Conservation (phyloP, 2,113 vertebrate genomes). For the Furnarius figulus region DNA sequence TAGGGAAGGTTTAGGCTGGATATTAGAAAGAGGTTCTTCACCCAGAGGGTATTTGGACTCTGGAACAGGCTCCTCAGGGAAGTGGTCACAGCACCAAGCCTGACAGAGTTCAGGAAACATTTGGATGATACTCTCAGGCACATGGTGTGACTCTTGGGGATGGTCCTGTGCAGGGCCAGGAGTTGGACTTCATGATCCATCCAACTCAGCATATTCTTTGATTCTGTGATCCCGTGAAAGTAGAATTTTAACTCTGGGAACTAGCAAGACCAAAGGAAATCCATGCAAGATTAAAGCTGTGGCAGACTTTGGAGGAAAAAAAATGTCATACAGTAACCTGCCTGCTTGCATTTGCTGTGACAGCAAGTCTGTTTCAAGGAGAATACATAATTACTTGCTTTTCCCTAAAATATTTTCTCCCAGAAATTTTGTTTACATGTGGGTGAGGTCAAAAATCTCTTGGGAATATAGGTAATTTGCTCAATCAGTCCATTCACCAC, state of each 20-base stretch:
- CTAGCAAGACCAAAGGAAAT: not conserved
- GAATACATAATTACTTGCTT: not conserved
- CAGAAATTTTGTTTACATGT: not conserved
- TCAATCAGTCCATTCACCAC: accelerated
- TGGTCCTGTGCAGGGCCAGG: not conserved
- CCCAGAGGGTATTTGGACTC: not conserved
- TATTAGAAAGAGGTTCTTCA: not conserved
- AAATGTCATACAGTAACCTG: not conserved
- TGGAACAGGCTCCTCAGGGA: not conserved
- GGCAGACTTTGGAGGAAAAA: not conserved
- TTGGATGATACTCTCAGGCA: not conserved
- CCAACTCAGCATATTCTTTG: not conserved
- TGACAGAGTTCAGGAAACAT: not conserved
- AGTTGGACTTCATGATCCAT: not conserved
- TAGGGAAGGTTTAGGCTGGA: not conserved
- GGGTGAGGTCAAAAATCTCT: not conserved
- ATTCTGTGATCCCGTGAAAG: not conserved
- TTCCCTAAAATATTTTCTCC: not conserved
- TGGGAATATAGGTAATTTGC: not conserved
- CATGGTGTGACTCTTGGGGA: not conserved
- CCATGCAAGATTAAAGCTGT: not conserved
- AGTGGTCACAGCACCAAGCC: not conserved
- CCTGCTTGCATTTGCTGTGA: not conserved
- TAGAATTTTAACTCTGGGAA: not conserved
- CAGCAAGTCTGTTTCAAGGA: not conserved